phyloP scores from a whole-genome alignment of 53 echinoderm and acorn worm genomes.

The Glandiceps talaboti region DNA sequence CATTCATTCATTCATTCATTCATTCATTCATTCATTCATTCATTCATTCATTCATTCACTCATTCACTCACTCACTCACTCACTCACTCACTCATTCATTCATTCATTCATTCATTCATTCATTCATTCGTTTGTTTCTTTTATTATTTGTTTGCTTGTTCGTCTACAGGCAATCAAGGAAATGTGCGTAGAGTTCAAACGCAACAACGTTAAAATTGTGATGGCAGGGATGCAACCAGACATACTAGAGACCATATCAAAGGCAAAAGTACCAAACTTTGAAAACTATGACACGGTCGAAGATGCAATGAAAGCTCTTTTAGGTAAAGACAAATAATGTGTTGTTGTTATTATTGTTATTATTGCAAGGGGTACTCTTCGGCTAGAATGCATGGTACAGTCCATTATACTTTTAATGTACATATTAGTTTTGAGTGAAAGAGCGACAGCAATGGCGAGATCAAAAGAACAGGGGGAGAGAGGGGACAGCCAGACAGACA shows the following conservation, averaged over 20 bases:
- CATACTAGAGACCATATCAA: constrained; percentile 19
- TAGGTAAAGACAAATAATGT: too few relatives aligned
- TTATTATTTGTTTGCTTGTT: constrained; percentile 1
- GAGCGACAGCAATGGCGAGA: too few relatives aligned
- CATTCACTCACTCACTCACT: not conserved
- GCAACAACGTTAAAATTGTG: constrained; percentile 28
- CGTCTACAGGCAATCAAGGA: constrained; percentile 46
- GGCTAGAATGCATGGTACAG: too few relatives aligned
- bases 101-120: not conserved
- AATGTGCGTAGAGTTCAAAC: constrained; percentile 27
- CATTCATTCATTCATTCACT: not conserved
- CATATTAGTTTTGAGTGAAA: too few relatives aligned
- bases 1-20: not conserved
- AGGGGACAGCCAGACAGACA: too few relatives aligned
- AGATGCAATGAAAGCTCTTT: constrained; percentile 18
- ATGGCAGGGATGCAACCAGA: constrained; percentile 39
- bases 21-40: not conserved
- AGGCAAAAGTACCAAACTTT: constrained; percentile 21
- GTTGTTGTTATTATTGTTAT: too few relatives aligned
- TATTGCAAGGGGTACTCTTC: too few relatives aligned
- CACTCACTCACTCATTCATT: not conserved
- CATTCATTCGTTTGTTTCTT: not conserved
- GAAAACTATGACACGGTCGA: constrained; percentile 38
- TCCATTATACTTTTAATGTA: too few relatives aligned
- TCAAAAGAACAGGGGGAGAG: too few relatives aligned